phyloP scores from a whole-genome alignment of 2,113 vertebrate species.

The Budorcas taxicolor region DNA sequence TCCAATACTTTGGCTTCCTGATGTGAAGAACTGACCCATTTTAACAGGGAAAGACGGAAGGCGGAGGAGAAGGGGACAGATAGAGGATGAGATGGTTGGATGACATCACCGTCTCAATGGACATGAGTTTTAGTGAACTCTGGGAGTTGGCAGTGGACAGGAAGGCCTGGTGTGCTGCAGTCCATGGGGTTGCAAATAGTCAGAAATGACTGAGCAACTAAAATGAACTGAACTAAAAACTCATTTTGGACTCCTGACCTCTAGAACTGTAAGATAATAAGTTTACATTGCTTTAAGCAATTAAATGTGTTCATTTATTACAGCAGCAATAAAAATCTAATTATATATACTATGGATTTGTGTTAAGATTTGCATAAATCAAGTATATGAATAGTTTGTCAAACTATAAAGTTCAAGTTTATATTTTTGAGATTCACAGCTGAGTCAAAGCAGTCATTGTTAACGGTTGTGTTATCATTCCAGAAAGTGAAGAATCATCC shows the following conservation, averaged over 20 bases:
- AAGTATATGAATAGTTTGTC: background rate
- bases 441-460: background rate
- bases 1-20: background rate
- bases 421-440: background rate
- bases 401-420: background rate
- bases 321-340: background rate
- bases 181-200: background rate
- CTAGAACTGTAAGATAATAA: background rate
- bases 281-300: background rate
- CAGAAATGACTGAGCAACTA: rapidly evolving
- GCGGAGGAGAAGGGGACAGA: background rate
- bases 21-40: background rate
- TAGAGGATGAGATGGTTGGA: background rate
- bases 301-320: background rate
- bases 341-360: background rate
- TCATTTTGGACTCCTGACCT: background rate
- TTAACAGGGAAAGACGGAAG: background rate
- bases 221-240: background rate
- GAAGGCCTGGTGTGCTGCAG: background rate
- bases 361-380: background rate
- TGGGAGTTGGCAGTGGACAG: background rate
- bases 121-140: background rate
- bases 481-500: background rate
- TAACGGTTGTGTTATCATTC: background rate
- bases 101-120: background rate